Percentiles rank a stretch among this genome's conserved stretches.
These are phyloP conservation scores for Drosophila robusta DNA, from an alignment of 2,888 invertebrate species.

Conservation along the genomic window DNA sequence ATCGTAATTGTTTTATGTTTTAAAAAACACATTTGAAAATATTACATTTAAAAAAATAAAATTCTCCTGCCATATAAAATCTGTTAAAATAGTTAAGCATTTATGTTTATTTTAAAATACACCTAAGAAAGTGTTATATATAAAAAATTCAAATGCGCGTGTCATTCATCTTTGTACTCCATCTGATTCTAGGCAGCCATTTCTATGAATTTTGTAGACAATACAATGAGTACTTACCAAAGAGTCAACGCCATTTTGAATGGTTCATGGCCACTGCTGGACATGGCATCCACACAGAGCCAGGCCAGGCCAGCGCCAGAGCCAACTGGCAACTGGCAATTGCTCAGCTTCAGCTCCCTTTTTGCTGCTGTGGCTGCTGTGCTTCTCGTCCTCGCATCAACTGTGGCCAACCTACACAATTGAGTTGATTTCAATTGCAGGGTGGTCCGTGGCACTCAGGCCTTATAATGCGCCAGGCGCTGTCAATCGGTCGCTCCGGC, in stretches of 20 bases:
- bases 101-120: too few relatives aligned
- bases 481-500: constrained; percentile 63
- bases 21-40: too few relatives aligned
- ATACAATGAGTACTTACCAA: constrained; percentile 19
- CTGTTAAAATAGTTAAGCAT: too few relatives aligned
- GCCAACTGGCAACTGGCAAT: constrained; percentile 24
- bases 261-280: constrained; percentile 57
- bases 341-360: constrained; percentile 40
- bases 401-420: constrained; percentile 66
- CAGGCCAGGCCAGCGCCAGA: constrained; percentile 8
- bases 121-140: too few relatives aligned
- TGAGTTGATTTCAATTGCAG: constrained; percentile 77
- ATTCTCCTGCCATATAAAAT: too few relatives aligned
- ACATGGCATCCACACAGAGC: constrained; percentile 35
- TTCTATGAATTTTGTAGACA: constrained; percentile 16
- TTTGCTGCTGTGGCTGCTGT: constrained; percentile 38
- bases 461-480: constrained; percentile 74
- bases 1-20: too few relatives aligned
- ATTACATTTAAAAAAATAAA: too few relatives aligned
- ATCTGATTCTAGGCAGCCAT: neutral
- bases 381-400: constrained; percentile 19
- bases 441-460: constrained; percentile 72
- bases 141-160: too few relatives aligned
- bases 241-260: constrained; percentile 62
- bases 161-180: too few relatives aligned